Evolutionary conservation across 2,797 vertebrate species (phyloP).

Genomic region (Galaxias olidus): DNA sequence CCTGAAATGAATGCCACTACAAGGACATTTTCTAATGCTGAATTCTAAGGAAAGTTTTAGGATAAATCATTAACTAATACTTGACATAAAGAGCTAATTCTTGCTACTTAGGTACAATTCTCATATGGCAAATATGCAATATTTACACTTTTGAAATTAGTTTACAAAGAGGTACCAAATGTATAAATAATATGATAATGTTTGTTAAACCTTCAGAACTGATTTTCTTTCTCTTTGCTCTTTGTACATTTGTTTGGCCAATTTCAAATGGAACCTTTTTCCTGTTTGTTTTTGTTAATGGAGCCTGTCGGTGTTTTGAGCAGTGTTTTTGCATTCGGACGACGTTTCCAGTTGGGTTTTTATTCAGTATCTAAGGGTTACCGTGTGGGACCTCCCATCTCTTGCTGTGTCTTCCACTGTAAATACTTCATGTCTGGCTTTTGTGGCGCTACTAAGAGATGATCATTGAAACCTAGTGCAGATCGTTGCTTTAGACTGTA

Average conservation of each 20-base stretch:
- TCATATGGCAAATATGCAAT: slow-evolving; percentile 98
- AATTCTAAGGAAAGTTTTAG: slow-evolving; percentile 66
- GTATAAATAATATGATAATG: slow-evolving; percentile 86
- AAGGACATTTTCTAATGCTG: slow-evolving; percentile 77
- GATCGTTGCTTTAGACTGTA: slow-evolving; percentile 94
- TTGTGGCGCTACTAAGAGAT: slow-evolving; percentile 87
- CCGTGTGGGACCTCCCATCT: slow-evolving; percentile 82
- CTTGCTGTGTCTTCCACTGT: slow-evolving; percentile 94
- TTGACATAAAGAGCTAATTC: slow-evolving; percentile 68
- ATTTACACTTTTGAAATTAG: slow-evolving; percentile 91
- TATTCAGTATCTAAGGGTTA: slow-evolving; percentile 90
- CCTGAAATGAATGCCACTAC: slow-evolving; percentile 75
- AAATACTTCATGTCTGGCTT: slow-evolving; percentile 90
- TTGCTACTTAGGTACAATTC: slow-evolving; percentile 89
- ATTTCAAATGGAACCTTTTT: slow-evolving; percentile 84
- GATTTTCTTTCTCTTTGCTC: slow-evolving; percentile 87
- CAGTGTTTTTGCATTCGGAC: slow-evolving; percentile 90
- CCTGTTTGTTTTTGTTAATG: slow-evolving; percentile 83
- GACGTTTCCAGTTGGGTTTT: slow-evolving; percentile 76
- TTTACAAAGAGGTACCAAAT: slow-evolving; percentile 99
- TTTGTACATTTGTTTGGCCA: slow-evolving; percentile 86
- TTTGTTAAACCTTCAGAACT: slow-evolving; percentile 84
- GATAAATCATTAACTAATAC: slow-evolving; percentile 66
- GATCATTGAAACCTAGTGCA: slow-evolving; percentile 87
- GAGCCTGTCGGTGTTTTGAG: slow-evolving; percentile 87